phyloP scores from a whole-genome alignment of 2,113 vertebrate genomes.

The Xyrauchen texanus region DNA sequence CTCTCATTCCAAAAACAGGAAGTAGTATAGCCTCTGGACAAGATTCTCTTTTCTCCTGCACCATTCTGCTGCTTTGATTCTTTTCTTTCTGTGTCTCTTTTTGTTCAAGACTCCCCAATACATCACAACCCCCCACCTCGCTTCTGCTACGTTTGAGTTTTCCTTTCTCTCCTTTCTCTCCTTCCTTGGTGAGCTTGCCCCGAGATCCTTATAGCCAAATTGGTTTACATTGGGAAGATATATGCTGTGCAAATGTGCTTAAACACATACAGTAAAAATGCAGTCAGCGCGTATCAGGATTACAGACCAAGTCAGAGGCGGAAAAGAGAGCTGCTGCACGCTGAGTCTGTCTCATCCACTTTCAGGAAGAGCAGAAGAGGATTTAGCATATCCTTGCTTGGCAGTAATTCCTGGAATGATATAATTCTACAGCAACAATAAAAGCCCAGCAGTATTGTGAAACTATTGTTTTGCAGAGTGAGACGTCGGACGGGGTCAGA shows the following conservation, averaged over 20 bases:
- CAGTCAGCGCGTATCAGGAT: slow-evolving; percentile 81
- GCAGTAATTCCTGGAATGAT: slow-evolving; percentile 77
- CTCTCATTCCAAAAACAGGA: slow-evolving; percentile 71
- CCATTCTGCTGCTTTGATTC: slow-evolving; percentile 64
- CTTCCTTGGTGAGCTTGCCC: slow-evolving; percentile 68
- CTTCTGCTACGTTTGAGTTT: slow-evolving; percentile 74
- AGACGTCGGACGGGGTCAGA: slow-evolving; percentile 49
- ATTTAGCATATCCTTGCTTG: slow-evolving; percentile 74
- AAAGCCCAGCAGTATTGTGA: slow-evolving; percentile 68
- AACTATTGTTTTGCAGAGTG: slow-evolving; percentile 74
- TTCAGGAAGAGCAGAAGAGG: slow-evolving; percentile 69
- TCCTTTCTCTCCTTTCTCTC: slow-evolving; percentile 74
- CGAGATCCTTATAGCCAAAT: slow-evolving; percentile 77
- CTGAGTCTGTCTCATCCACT: slow-evolving; percentile 74
- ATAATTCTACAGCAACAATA: slow-evolving; percentile 69
- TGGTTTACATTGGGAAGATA: slow-evolving; percentile 82
- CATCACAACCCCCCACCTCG: slow-evolving; percentile 56
- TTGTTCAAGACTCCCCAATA: slow-evolving; percentile 33
- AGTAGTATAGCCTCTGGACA: slow-evolving; percentile 68
- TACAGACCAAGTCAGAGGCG: slow-evolving; percentile 73
- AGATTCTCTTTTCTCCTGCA: slow-evolving; percentile 56
- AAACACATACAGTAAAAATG: slow-evolving; percentile 79
- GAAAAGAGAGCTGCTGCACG: slow-evolving; percentile 62
- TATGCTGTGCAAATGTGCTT: slow-evolving; percentile 82
- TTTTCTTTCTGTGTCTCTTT: slow-evolving; percentile 64